phyloP scores from a whole-genome alignment of 2,113 vertebrate species.

The cattle (Bos taurus) region ARS-UCD2.0 NC_037328.1:47107501-47108000 shows the following conservation, averaged over 20 bases:
- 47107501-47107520: slow-evolving; percentile 9
- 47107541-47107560: slow-evolving; percentile 36
- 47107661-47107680: slow-evolving; percentile 39
- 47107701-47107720: slow-evolving; percentile 50
- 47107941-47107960: background rate
- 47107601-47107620: slow-evolving; percentile 11
- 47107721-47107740: slow-evolving; percentile 55
- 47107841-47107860: background rate
- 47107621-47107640: background rate
- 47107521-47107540: slow-evolving; percentile 43
- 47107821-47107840: background rate
- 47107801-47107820: slow-evolving; percentile 41
- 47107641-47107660: background rate
- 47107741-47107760: background rate
- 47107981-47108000: background rate
- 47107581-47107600: slow-evolving; percentile 55
- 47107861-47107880: background rate
- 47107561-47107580: slow-evolving; percentile 56
- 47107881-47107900: background rate
- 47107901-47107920: background rate
- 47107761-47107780: slow-evolving; percentile 29
- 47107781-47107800: background rate
- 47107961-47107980: background rate
- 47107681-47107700: slow-evolving; percentile 56
- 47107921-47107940: background rate